Percentiles rank a stretch among this genome's conserved stretches.
Conservation (phyloP, 2,797 vertebrate genomes). For the Chrysocyon brachyurus region DNA sequence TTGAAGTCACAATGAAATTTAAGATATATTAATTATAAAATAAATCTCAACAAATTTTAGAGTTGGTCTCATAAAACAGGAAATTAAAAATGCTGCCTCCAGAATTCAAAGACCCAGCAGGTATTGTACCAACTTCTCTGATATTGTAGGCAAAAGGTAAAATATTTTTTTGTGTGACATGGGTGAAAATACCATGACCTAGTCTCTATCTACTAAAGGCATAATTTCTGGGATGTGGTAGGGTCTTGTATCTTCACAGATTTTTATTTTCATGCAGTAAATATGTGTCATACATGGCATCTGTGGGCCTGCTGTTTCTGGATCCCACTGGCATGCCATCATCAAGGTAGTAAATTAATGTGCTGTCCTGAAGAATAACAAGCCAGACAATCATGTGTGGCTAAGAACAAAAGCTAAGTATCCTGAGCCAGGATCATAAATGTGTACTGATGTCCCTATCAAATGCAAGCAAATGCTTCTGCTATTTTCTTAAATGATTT, state of each 20-base stretch:
- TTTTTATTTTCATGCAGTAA: background rate
- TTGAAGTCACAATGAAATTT: background rate
- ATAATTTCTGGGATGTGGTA: background rate
- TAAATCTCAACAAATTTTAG: background rate
- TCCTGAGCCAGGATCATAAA: background rate
- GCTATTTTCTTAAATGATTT: background rate
- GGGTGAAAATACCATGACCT: background rate
- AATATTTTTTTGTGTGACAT: background rate
- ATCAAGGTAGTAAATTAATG: background rate
- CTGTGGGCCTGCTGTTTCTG: background rate
- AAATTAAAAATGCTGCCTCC: background rate
- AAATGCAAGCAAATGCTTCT: background rate
- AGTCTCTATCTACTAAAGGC: background rate
- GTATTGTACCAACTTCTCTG: background rate
- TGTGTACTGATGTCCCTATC: background rate
- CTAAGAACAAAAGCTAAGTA: background rate
- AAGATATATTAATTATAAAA: background rate
- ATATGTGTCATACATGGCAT: background rate
- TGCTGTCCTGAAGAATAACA: background rate
- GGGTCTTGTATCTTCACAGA: background rate
- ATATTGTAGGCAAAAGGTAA: background rate
- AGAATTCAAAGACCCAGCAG: background rate
- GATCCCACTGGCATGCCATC: background rate
- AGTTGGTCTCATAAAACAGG: background rate
- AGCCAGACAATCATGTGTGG: background rate